Evolutionary conservation across 1,140 invertebrate genomes (phyloP), one percentile per base, ranked within the genome.

Genomic region (Pseudomyrmex sp.): DNA sequence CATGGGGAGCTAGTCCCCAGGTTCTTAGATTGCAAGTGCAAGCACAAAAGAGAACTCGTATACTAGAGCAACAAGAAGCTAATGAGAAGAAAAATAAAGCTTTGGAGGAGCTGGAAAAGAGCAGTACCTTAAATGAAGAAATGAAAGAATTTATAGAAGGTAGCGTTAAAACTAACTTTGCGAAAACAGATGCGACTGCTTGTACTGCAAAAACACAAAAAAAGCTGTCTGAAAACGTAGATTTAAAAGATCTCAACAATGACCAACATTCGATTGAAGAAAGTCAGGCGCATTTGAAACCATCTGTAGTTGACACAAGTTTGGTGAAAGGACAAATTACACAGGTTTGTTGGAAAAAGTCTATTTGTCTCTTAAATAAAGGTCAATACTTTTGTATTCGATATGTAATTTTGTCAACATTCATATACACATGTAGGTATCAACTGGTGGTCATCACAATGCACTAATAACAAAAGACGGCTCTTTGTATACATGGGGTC

Each of bases 1-100:
- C 95, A 8, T 98, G 97, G 97, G 97, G 97, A 3, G 96, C 96
- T 48, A 97, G 97, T 92, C 97, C 97, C 0, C 96, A 97, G 93
- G 96, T 96, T 82, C 93, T 98, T 12, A 93, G 97, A 59, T 90
- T 97, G 12, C 95, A 96, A 84, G 96, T 96, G 70, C 96, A 97
- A 91, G 95, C 95, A 12, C 95, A 96, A 87, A 95, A 96, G 59
- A 95, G 95, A 74, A 93, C 94, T 9, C 95, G 96, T 65, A 93
- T 95, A 46, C 91, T 94, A 18, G 95, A 96, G 80, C 95, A 95
- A 70, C 88, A 90, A 79, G 91, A 92, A 20, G 84, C 90, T 35
- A 82, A 75, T 5, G 91, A 92, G 54, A 92, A 90, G 70, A 88
- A 94, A 66, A 87, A 83, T 20, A 89, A 93, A 72, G 85, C 65